Evolutionary conservation across 2,113 vertebrate species (phyloP).

Genomic region (Galeopterus variegatus): DNA sequence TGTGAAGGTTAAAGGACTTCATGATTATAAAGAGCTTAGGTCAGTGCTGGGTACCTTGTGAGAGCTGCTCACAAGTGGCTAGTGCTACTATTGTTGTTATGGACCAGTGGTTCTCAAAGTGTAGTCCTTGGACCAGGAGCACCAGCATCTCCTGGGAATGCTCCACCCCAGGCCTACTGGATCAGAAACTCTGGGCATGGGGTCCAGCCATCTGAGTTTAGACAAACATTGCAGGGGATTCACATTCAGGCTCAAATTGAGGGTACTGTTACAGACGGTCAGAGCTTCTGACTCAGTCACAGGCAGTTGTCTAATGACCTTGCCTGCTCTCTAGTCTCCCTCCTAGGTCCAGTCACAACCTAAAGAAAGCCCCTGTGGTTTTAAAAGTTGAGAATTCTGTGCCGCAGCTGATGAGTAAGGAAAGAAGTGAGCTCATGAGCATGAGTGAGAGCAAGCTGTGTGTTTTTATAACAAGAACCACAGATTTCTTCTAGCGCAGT

Average conservation of each 20-base stretch:
- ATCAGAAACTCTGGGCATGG: neutral
- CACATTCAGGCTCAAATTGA: neutral
- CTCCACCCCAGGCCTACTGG: neutral
- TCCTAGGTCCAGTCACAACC: neutral
- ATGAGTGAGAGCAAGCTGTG: neutral
- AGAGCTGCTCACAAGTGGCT: neutral
- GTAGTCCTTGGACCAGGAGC: too few species aligned
- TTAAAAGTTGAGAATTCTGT: neutral
- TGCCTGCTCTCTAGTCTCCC: neutral
- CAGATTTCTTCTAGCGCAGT: neutral
- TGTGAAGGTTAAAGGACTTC: neutral
- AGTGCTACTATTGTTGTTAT: too few species aligned
- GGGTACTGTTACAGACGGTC: neutral
- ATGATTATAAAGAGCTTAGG: neutral
- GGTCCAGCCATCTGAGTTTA: neutral
- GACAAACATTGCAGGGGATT: neutral
- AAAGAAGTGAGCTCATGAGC: neutral
- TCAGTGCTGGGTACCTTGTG: neutral
- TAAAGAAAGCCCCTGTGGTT: neutral
- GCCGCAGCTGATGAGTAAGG: neutral
- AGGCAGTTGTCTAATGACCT: neutral
- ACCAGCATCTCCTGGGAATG: neutral
- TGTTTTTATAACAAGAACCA: neutral
- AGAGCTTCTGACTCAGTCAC: neutral
- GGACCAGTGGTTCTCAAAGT: neutral